Evolutionary conservation across 1,140 invertebrate species (phyloP), one percentile per base, ranked within the genome.

Genomic region (Zaprionus capensis): DNA sequence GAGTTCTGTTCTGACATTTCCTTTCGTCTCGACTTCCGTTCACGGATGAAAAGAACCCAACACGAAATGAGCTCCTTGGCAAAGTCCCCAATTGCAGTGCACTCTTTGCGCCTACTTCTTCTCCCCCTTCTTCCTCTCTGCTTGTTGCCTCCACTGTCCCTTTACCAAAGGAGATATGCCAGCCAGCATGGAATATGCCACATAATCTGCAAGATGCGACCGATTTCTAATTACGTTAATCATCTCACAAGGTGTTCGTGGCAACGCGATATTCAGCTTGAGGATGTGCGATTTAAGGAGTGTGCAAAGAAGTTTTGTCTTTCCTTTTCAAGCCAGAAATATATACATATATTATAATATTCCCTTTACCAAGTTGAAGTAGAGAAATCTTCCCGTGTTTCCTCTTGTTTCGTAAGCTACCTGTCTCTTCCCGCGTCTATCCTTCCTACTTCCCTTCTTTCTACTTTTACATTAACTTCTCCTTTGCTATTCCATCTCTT

Each of bases 1-100:
- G 24, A 15, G 34, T 22, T 20, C 38, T 11, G 28, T 38, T 38
- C 58, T 68, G 15, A 49, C 20, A 66, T 72, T 71, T 71, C 56
- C 56, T 55, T 56, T 66, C 36, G 20, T 46, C n/a, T 12, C 22
- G 12, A 65, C 67, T 57, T 69, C 71, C 58, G 71, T 17, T 31
- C 28, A 46, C 20, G 12, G 11, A 31, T 20, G 20, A 17, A 64
- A 71, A 57, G 14, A 26, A 63, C 44, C 6, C n/a, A 44, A 57
- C 9, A 22, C 4, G 46, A 49, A 49, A 49, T 22, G 20, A 49
- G 46, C 17, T 20, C 38, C 38, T 41, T n/a, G 38, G 14, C 15
- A 6, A 4, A 41, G 38, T 41, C 9, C 38, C 12, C 12, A 63
- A 46, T 46, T 46, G 24, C 61, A 46, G 7, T n/a, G 1, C 26